These are phyloP conservation scores for Heterohyrax brucei DNA, from an alignment of 2,797 vertebrate genomes.

Conservation along the genomic window DNA sequence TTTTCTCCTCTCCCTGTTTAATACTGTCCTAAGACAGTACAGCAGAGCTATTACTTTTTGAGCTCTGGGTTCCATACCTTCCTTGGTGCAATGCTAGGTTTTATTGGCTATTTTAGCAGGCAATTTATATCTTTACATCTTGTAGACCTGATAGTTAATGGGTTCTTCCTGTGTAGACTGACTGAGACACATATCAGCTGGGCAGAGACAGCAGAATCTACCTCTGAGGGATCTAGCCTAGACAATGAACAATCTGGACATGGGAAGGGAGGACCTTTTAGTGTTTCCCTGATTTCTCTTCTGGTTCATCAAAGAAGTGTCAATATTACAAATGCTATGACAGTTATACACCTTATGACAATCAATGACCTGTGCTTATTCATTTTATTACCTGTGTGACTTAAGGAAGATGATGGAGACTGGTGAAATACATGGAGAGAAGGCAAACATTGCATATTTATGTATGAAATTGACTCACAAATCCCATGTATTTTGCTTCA, in stretches of 20 bases:
- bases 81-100: not conserved
- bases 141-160: not conserved
- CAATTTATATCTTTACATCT: not conserved
- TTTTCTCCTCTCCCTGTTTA: not conserved
- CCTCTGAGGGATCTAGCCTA: not conserved
- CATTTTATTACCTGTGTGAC: slow-evolving; percentile 26
- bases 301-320: slow-evolving; percentile 15
- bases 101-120: not conserved
- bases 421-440: slow-evolving; percentile 43
- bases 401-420: slow-evolving; percentile 4
- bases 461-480: slow-evolving; percentile 4
- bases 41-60: not conserved
- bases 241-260: not conserved
- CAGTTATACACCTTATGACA: not conserved
- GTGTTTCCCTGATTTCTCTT: slow-evolving; percentile 3
- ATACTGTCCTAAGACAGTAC: not conserved
- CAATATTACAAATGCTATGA: not conserved
- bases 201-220: not conserved
- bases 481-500: not conserved
- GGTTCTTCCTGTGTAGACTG: not conserved
- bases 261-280: not conserved
- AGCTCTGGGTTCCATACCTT: not conserved
- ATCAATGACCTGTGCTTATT: not conserved
- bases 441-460: not conserved
- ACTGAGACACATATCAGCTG: not conserved